Evolutionary conservation across 2,888 invertebrate species (phyloP).

Genomic region (Epistrophe grossulariae): DNA sequence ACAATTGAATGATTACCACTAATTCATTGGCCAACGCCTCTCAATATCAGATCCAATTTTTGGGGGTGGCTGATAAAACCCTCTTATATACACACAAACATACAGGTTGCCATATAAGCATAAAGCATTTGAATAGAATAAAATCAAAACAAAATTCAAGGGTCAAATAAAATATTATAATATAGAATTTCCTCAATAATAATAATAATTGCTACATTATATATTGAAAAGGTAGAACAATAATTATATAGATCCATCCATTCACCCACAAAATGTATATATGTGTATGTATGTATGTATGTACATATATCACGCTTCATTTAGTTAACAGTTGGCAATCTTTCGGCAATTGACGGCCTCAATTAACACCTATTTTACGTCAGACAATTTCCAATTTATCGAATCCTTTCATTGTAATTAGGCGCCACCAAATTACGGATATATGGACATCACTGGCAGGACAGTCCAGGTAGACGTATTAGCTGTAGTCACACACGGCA

Average conservation of each 20-base stretch:
- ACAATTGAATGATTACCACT: slow-evolving; percentile 63
- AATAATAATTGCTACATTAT: background rate
- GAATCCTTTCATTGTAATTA: slow-evolving; percentile 75
- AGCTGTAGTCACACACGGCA: slow-evolving; percentile 14
- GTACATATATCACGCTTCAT: slow-evolving; percentile 19
- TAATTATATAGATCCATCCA: slow-evolving; percentile 11
- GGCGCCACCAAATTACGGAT: slow-evolving; percentile 60
- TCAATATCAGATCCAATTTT: slow-evolving; percentile 13
- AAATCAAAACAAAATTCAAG: slow-evolving; percentile 58
- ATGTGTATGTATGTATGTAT: background rate
- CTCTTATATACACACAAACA: background rate
- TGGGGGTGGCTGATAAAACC: background rate
- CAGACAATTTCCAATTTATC: slow-evolving; percentile 74
- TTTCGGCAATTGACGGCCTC: slow-evolving; percentile 58
- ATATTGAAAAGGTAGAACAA: background rate
- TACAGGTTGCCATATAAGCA: background rate
- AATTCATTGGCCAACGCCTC: slow-evolving; percentile 54
- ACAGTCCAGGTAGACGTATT: slow-evolving; percentile 21
- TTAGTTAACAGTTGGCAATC: slow-evolving; percentile 31
- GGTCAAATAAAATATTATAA: slow-evolving; percentile 59
- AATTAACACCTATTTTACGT: slow-evolving; percentile 73
- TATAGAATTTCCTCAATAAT: slow-evolving; percentile 21
- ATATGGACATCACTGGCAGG: background rate
- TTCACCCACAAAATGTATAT: slow-evolving; percentile 20
- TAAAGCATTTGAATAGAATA: slow-evolving; percentile 37